A percentile compares a stretch with the other conserved stretches of the same genome.
These are phyloP conservation scores for Vireo griseus DNA, from an alignment of 2,797 vertebrate genomes.

Conservation along the genomic window DNA sequence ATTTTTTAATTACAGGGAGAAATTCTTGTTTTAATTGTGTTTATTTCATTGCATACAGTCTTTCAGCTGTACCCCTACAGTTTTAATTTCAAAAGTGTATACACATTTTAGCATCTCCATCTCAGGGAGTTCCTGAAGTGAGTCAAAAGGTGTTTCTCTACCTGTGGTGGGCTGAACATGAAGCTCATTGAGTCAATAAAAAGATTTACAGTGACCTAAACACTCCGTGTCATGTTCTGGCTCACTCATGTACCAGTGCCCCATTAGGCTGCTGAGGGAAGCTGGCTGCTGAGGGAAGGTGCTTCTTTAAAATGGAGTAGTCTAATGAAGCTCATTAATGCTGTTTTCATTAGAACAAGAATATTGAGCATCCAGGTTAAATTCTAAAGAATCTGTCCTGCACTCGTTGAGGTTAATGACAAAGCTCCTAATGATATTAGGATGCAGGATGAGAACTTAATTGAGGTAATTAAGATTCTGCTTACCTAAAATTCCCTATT, in stretches of 20 bases:
- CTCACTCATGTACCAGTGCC: not conserved
- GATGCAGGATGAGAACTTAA: conserved; percentile 52
- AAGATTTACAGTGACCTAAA: not conserved
- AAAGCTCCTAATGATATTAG: conserved; percentile 35
- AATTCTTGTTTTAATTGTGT: not conserved
- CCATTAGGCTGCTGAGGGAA: not conserved
- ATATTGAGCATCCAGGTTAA: conserved; percentile 57
- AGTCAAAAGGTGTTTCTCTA: conserved; percentile 2
- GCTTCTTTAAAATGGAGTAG: conserved; percentile 18
- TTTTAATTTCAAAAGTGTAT: not conserved
- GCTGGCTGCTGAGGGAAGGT: not conserved
- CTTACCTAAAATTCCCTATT: conserved; percentile 46
- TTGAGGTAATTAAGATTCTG: conserved; percentile 62
- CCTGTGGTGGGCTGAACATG: not conserved
- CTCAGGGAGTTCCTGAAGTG: not conserved
- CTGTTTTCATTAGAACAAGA: conserved; percentile 56
- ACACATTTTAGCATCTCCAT: not conserved
- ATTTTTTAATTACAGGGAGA: conserved; percentile 24
- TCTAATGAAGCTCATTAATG: conserved; percentile 57
- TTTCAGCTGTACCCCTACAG: not conserved
- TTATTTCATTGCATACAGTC: not conserved
- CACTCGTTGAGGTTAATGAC: conserved; percentile 47
- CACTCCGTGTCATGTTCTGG: not conserved
- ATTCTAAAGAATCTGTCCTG: conserved; percentile 46
- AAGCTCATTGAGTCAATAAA: not conserved